These are phyloP conservation scores for Boleophthalmus pectinirostris DNA, from an alignment of 2,113 vertebrate species.

Conservation along the genomic window DNA sequence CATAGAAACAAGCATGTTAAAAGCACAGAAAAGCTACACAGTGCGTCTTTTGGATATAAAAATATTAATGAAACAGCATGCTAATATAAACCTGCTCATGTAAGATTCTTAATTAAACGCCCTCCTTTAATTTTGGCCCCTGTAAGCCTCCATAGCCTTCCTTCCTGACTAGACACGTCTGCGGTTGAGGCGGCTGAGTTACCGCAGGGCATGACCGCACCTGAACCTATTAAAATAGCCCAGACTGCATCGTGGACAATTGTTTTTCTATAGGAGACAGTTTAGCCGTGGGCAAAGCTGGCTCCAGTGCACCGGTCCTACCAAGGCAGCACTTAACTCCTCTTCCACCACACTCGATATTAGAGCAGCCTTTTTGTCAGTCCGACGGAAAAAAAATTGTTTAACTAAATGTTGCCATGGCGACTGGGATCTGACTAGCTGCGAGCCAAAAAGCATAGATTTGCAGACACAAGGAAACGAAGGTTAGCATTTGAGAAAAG, in stretches of 20 bases:
- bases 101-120: no score
- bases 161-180: neutral
- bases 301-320: neutral
- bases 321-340: neutral
- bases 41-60: no score
- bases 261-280: conserved; percentile 10
- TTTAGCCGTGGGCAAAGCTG: neutral
- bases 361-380: neutral
- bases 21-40: no score
- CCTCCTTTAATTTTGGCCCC: neutral
- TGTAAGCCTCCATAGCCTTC: neutral
- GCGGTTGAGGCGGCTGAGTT: neutral
- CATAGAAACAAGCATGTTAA: no score
- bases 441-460: neutral
- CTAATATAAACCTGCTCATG: no score
- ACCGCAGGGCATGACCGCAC: neutral
- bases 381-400: neutral
- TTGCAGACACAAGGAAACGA: neutral
- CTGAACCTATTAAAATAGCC: conserved; percentile 1
- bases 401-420: neutral
- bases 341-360: conserved; percentile 1
- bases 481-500: neutral
- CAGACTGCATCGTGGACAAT: conserved; percentile 3
- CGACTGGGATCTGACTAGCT: neutral
- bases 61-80: no score